Base-by-base conservation (phyloP, 2,797 vertebrate genomes). In the Coccyzus lansbergi region DNA sequence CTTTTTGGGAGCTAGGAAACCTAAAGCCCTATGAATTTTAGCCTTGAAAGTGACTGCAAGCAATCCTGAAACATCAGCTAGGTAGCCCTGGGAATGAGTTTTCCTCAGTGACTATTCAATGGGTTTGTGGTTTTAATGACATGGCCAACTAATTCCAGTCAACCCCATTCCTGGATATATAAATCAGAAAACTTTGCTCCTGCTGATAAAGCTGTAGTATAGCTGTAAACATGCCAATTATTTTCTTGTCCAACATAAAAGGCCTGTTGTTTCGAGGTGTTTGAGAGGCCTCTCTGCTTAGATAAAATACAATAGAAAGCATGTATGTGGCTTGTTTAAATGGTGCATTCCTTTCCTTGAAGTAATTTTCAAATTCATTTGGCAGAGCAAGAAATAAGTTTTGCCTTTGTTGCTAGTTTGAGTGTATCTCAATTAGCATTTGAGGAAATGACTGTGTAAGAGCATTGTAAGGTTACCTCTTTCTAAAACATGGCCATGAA, bases 191-290 rank as follows among this genome's bases (percentile, higher is more conserved):
- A 62, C 36, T 65, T 80, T 68, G 40, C 36, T 72, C 29, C 62
- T 36, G 36, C 42, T 81, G 65, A 69, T 78, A 83, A 90, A 74
- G 42, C 58, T 1, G 1, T 31, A 52, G 67, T 42, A 44, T 15
- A 65, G 42, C 48, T 78, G 38, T 79, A 82, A 94, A 83, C 26
- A 21, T 38, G 46, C 5, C 18, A 21, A 34, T 65, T 88, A 84
- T 90, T 94, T 94, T 83, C 82, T 56, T 94, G 85, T 81, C 62
- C 75, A 58, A 91, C 31, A 38, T 79, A 56, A 81, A 91, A 92
- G 60, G 17, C 25, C 24, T 90, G 25, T 92, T 86, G 67, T 82
- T 84, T 88, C 34, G 48, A 71, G 52, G 59, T 64, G 49, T 58
- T 88, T 84, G 76, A 81, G 83, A 36, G 8, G 65, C 36, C 46